Conservation (phyloP, 2,797 vertebrate species). For the Epinephelus awoara region DNA sequence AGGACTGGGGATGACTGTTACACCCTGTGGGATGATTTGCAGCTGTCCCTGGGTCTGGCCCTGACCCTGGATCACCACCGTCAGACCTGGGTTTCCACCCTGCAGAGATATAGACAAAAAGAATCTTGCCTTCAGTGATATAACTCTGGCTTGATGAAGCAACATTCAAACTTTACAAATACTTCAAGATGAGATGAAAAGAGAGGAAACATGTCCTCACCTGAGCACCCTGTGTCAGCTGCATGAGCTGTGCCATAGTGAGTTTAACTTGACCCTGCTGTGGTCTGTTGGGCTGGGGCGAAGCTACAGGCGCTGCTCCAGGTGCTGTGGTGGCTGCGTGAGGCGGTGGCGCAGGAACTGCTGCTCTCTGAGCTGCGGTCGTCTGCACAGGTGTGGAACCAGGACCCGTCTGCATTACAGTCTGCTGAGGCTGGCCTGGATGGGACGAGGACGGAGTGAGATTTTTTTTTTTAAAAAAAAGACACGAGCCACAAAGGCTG, state of each 20-base stretch:
- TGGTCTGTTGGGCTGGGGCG: constrained; percentile 83
- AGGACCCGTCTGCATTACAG: constrained; percentile 88
- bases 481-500: neutral
- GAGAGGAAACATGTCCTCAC: constrained; percentile 76
- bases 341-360: constrained; percentile 77
- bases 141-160: too few relatives aligned
- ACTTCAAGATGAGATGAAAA: too few relatives aligned
- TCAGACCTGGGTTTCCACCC: constrained; percentile 96
- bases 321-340: constrained; percentile 75
- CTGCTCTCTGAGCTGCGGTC: constrained; percentile 79
- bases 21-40: constrained; percentile 96
- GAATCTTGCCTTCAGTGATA: neutral
- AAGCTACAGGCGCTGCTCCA: constrained; percentile 58
- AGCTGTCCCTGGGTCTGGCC: constrained; percentile 97
- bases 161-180: neutral
- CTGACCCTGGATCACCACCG: constrained; percentile 98
- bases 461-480: neutral
- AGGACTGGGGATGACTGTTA: constrained; percentile 94
- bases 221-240: constrained; percentile 95
- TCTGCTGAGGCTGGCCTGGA: constrained; percentile 90
- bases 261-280: constrained; percentile 99
- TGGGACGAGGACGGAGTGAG: neutral
- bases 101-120: constrained; percentile 63
- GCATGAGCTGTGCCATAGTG: constrained; percentile 97
- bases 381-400: constrained; percentile 83